A percentile compares a stretch with the other conserved stretches of the same genome.
These are phyloP conservation scores for Scaptomyza tumidula DNA, from an alignment of 2,888 invertebrate genomes.

Conservation along the genomic window DNA sequence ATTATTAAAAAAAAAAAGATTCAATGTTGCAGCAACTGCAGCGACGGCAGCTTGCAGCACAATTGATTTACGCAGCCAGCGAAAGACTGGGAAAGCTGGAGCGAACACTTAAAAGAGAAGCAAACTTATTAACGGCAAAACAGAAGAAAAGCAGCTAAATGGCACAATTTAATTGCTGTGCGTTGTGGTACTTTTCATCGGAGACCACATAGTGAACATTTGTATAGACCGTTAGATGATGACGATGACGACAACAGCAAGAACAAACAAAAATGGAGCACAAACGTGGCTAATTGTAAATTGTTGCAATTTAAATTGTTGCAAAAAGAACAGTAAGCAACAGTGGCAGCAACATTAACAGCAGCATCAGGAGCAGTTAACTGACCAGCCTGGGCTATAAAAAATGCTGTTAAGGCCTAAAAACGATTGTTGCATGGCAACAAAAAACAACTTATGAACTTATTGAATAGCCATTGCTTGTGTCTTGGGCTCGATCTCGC, in stretches of 20 bases:
- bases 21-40: not conserved
- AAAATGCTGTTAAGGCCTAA: slow-evolving; percentile 70
- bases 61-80: slow-evolving; percentile 2
- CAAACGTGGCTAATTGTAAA: slow-evolving; percentile 81
- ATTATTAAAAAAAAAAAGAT: slow-evolving; percentile 19
- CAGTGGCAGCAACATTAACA: slow-evolving; percentile 16
- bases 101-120: not conserved
- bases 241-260: slow-evolving; percentile 38
- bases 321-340: slow-evolving; percentile 57
- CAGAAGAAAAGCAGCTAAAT: slow-evolving; percentile 7
- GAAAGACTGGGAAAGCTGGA: not conserved
- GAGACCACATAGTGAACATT: slow-evolving; percentile 44
- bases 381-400: slow-evolving; percentile 48
- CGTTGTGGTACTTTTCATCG: slow-evolving; percentile 24
- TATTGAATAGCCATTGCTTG: slow-evolving; percentile 52
- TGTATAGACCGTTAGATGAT: slow-evolving; percentile 48
- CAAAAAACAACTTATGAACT: slow-evolving; percentile 22
- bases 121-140: slow-evolving; percentile 1
- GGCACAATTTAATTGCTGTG: slow-evolving; percentile 50
- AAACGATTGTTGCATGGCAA: slow-evolving; percentile 47
- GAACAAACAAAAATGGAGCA: slow-evolving; percentile 71
- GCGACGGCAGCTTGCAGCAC: not conserved
- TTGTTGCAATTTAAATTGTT: slow-evolving; percentile 81
- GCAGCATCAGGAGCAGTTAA: slow-evolving; percentile 34
- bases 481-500: slow-evolving; percentile 30